Percentiles rank a stretch among this genome's conserved stretches.
Conservation (phyloP, 2,888 invertebrate species). For the Callinectes sapidus region DNA sequence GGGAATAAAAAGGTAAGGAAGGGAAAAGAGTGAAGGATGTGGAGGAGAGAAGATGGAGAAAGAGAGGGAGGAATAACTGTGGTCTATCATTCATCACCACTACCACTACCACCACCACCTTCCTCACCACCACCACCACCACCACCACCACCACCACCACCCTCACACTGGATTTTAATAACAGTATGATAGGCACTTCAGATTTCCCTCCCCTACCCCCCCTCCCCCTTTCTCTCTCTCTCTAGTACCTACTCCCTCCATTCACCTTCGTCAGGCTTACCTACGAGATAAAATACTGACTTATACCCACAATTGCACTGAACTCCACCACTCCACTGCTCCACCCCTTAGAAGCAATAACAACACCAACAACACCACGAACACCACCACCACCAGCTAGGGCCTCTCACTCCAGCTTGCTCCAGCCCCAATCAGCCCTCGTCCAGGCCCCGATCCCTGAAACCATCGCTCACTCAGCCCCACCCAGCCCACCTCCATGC, state of each 20-base stretch:
- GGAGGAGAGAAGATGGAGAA: neutral
- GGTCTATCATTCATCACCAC: neutral
- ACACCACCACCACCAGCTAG: constrained; percentile 8
- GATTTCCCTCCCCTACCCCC: constrained; percentile 27
- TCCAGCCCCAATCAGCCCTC: constrained; percentile 14
- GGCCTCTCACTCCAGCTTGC: neutral
- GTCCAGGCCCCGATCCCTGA: neutral
- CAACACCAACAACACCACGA: neutral
- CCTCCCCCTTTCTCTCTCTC: constrained; percentile 7
- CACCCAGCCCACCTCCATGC: neutral
- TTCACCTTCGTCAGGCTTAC: constrained; percentile 38
- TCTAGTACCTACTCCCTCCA: neutral
- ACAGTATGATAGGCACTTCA: neutral
- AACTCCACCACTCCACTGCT: neutral
- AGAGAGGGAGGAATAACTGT: neutral
- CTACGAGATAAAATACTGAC: constrained; percentile 52
- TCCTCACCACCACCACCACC: neutral
- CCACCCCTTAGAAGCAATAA: neutral
- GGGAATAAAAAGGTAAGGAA: neutral
- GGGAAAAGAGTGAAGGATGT: neutral
- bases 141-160: neutral
- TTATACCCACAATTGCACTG: constrained; percentile 33
- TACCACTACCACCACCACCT: neutral
- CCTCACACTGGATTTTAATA: constrained; percentile 1
- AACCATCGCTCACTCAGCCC: neutral